Percentiles rank a stretch among this genome's conserved stretches.
Conservation (phyloP, 2,113 vertebrate genomes). For the Oncorhynchus keta region DNA sequence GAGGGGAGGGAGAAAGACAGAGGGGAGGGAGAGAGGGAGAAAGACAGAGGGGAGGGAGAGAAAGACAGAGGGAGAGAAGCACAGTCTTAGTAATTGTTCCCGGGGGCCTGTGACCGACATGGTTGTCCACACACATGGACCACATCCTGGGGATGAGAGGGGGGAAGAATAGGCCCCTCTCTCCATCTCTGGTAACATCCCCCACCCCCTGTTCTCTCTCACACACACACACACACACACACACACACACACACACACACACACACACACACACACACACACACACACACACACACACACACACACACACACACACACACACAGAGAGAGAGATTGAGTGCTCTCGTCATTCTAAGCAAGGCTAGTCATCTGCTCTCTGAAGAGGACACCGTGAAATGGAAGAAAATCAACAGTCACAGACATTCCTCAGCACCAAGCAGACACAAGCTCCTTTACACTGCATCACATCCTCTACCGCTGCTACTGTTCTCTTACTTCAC, state of each 20-base stretch:
- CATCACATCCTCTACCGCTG: too few species aligned
- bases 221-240: background rate
- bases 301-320: too few species aligned
- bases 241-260: background rate
- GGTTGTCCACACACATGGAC: constrained; percentile 62
- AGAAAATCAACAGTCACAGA: too few species aligned
- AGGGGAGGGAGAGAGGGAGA: constrained; percentile 36
- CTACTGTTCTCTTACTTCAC: constrained; percentile 14
- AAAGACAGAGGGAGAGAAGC: background rate
- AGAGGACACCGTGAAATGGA: too few species aligned
- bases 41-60: constrained; percentile 34
- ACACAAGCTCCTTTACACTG: too few species aligned
- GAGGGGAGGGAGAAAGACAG: constrained; percentile 43
- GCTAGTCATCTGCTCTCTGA: too few species aligned
- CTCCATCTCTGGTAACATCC: constrained; percentile 15
- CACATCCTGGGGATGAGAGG: constrained; percentile 33
- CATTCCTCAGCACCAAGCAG: too few species aligned
- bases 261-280: background rate
- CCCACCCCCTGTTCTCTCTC: constrained; percentile 11
- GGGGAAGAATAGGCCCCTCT: constrained; percentile 39
- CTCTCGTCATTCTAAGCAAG: too few species aligned
- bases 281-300: too few species aligned
- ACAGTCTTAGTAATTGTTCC: constrained; percentile 62
- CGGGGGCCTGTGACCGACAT: constrained; percentile 64
- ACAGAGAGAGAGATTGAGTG: constrained; percentile 16